Percentiles rank a stretch among this genome's conserved stretches.
Evolutionary conservation across 2,113 vertebrate genomes (phyloP).

Genomic region (Actinemys pallida): DNA sequence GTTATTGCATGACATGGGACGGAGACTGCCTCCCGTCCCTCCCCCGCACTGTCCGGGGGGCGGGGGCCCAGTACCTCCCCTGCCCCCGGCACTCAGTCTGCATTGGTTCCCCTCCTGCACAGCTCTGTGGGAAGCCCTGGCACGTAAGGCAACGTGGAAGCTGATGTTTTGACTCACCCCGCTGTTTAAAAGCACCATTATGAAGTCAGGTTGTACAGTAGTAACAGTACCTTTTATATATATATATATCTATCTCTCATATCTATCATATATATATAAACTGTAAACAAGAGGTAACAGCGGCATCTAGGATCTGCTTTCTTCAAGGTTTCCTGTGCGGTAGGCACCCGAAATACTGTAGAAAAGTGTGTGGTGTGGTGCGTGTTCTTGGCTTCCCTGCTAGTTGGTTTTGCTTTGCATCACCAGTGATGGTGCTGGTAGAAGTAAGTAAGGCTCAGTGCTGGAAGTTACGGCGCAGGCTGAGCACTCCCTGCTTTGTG

Average conservation of each 20-base stretch:
- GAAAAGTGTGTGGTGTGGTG: slow-evolving; percentile 80
- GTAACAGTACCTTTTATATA: slow-evolving; percentile 93
- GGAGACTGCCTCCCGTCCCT: slow-evolving; percentile 58
- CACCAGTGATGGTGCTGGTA: slow-evolving; percentile 82
- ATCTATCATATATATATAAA: slow-evolving; percentile 91
- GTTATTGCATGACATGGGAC: slow-evolving; percentile 80
- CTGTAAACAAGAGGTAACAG: slow-evolving; percentile 99
- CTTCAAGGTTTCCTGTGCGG: slow-evolving; percentile 88
- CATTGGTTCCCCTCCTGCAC: slow-evolving; percentile 24
- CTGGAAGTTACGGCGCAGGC: slow-evolving; percentile 74
- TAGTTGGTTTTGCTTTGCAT: slow-evolving; percentile 64
- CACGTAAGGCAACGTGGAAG: slow-evolving; percentile 88
- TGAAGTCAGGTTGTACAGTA: slow-evolving; percentile 97
- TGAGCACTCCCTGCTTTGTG: slow-evolving; percentile 53
- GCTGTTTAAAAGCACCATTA: slow-evolving; percentile 93
- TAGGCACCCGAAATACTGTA: slow-evolving; percentile 90
- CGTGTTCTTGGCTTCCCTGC: slow-evolving; percentile 75
- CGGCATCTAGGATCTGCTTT: slow-evolving; percentile 89
- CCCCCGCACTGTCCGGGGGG: not conserved
- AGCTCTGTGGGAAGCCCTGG: slow-evolving; percentile 71
- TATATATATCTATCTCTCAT: slow-evolving; percentile 81
- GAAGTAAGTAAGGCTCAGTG: slow-evolving; percentile 83
- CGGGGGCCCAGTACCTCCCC: not conserved
- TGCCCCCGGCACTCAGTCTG: slow-evolving; percentile 47
- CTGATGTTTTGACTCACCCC: slow-evolving; percentile 90